phyloP scores from a whole-genome alignment of 1,140 invertebrate species.

The Halictus rubicundus region DNA sequence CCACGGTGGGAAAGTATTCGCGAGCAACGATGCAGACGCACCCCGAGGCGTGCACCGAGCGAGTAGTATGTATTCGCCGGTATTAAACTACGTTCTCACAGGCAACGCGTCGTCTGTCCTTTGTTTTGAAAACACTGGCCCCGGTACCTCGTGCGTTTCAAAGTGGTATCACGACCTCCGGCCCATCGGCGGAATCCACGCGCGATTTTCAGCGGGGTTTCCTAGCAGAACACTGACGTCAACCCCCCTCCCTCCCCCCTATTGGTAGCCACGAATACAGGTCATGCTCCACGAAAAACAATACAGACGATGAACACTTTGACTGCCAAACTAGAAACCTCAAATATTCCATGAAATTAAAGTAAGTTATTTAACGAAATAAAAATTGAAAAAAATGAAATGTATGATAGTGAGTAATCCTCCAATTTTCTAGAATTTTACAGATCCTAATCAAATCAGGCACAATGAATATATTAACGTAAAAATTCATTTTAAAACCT shows the following conservation, averaged over 20 bases:
- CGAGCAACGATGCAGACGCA: constrained; percentile 29
- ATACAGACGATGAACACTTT: not conserved
- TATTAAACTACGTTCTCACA: constrained; percentile 42
- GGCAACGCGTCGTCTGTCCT: constrained; percentile 15
- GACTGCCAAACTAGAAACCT: no score
- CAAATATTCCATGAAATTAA: no score
- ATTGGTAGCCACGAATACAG: not conserved
- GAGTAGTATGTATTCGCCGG: constrained; percentile 31
- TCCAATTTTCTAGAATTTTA: no score
- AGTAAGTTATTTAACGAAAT: no score
- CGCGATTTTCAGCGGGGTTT: not conserved
- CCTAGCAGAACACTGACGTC: not conserved
- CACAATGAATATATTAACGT: no score
- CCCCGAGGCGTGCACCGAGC: constrained; percentile 33
- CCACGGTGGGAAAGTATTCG: constrained; percentile 48
- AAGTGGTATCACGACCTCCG: not conserved
- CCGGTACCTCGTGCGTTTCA: not conserved
- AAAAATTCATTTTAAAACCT: no score
- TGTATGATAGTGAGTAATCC: no score
- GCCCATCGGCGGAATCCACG: not conserved
- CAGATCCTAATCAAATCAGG: no score
- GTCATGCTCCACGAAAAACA: not conserved
- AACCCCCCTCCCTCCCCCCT: not conserved
- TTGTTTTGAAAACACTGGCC: constrained; percentile 32
- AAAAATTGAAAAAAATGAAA: no score